Base-by-base conservation (phyloP, 2,113 vertebrate genomes). In the Odobenus rosmarus region DNA sequence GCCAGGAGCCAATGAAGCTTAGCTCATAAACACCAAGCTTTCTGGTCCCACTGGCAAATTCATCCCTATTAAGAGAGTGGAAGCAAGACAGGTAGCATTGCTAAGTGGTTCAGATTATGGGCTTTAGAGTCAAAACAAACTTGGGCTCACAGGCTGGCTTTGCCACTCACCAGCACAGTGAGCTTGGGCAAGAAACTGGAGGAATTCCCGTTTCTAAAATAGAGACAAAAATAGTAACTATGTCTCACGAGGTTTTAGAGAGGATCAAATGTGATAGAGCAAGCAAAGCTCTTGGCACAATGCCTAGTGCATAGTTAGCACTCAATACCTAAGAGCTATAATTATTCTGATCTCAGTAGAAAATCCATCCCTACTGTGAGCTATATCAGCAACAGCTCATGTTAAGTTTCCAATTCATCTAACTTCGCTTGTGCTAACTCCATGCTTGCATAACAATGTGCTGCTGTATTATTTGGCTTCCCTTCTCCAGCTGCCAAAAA, bases 351-450 rank as follows among this genome's bases (percentile, higher is more conserved):
- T 91, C 21, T 57, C 69, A 76, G 28, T 6, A 90, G 67, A 94
- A 92, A 90, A 46, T 83, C 59, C 39, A 87, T 67, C 74, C 62
- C 31, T 95, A 88, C 62, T n/a, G 23, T 92, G 55, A 86, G 62
- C 49, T 55, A 64, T 5, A 94, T 49, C 18, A 80, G 31, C 51
- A 94, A 83, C 9, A 74, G n/a, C 57, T 83, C 33, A 55, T 49
- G 55, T 16, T 28, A 93, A 85, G 84, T 77, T 88, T 97, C 6
- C 36, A 94, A 36, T 93, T 95, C 42, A 87, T 82, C 51, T 69
- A 76, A 84, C 10, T 62, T 72, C 4, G 67, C 33, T 74, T 94
- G 7, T 81, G 89, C 62, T 94, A 69, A 94, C 71, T 88, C n/a
- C 74, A 76, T 82, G 64, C 3, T 91, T 95, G 31, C 49, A 93